Evolutionary conservation across 92 coral and sea anemone species (phyloP).

Genomic region (Epizoanthus stellaris): DNA sequence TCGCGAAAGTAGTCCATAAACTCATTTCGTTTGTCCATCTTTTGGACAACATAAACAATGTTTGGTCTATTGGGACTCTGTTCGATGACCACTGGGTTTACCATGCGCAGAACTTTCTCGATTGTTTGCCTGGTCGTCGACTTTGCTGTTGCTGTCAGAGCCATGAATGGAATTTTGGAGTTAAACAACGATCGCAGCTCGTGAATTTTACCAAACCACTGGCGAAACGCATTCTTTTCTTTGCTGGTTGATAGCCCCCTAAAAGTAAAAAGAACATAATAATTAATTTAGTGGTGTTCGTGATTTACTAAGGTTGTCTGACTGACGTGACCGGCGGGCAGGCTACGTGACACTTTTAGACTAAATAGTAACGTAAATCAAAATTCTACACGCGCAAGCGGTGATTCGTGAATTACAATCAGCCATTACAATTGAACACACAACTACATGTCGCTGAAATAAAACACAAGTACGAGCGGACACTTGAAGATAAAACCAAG

Average conservation of each 20-base stretch:
- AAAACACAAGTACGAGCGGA: not conserved
- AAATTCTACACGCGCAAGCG: not conserved
- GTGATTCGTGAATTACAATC: not conserved
- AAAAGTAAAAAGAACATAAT: not conserved
- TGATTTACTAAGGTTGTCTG: not conserved
- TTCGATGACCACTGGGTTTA: not conserved
- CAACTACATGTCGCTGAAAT: not conserved
- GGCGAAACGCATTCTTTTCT: not conserved
- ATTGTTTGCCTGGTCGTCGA: not conserved
- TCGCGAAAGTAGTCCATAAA: not conserved
- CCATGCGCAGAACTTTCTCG: not conserved
- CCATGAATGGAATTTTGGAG: not conserved
- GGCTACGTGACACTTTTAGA: not conserved
- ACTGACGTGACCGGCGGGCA: slow-evolving; percentile 8
- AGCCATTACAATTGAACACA: too few species aligned
- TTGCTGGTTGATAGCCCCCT: not conserved
- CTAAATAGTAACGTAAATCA: not conserved
- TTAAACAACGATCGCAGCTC: not conserved
- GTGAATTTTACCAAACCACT: not conserved
- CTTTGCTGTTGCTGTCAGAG: slow-evolving; percentile 20
- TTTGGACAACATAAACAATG: not conserved
- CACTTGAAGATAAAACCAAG: not conserved
- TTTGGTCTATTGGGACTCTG: slow-evolving; percentile 7
- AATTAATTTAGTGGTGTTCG: not conserved
- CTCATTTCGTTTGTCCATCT: not conserved